Conservation (phyloP, 2,888 invertebrate genomes). For the Ornithoptera priamus region DNA sequence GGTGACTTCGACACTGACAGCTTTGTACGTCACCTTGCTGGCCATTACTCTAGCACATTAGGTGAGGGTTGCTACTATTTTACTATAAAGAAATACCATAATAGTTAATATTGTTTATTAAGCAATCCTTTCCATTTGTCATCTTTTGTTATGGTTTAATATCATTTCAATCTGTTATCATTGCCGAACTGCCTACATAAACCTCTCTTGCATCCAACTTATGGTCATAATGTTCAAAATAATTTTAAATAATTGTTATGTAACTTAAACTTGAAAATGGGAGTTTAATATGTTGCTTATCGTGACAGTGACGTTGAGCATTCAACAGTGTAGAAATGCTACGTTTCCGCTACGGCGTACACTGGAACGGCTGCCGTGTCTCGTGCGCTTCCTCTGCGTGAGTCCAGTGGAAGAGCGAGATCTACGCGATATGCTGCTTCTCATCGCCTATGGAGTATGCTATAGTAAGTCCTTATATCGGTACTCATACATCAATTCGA, state of each 20-base stretch:
- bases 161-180: too few species aligned
- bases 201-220: too few species aligned
- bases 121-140: too few species aligned
- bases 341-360: conserved; percentile 54
- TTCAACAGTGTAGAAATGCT: conserved; percentile 65
- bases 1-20: conserved; percentile 68
- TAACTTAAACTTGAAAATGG: not conserved
- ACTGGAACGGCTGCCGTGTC: conserved; percentile 59
- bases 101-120: too few species aligned
- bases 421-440: conserved; percentile 48
- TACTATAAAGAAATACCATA: too few species aligned
- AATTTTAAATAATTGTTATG: too few species aligned
- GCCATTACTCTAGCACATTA: conserved; percentile 51
- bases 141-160: too few species aligned
- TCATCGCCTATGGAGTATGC: conserved; percentile 62
- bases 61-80: conserved; percentile 40
- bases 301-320: conserved; percentile 55
- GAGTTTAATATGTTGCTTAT: not conserved
- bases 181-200: too few species aligned
- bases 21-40: conserved; percentile 59
- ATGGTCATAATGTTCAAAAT: too few species aligned
- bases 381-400: conserved; percentile 54
- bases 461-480: conserved; percentile 48
- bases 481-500: too few species aligned
- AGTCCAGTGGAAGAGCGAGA: conserved; percentile 58